Evolutionary conservation across 1,140 invertebrate species (phyloP).

Genomic region (Lepidurus packardi): DNA sequence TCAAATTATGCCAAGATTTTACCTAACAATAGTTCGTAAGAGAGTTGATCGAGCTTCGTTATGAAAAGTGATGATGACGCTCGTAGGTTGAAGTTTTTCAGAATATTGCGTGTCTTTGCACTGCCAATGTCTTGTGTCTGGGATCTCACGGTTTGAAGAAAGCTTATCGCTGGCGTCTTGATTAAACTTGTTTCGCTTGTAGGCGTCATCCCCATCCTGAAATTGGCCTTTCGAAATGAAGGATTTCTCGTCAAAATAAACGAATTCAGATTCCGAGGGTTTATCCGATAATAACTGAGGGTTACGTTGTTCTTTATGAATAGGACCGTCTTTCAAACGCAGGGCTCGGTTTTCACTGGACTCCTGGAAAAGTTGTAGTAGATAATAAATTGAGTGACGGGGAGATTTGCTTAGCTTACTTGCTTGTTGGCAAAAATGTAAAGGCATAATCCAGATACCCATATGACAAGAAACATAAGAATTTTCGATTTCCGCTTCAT

Average conservation of each 20-base stretch:
- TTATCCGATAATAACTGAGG: constrained; percentile 41
- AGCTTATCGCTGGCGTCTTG: constrained; percentile 88
- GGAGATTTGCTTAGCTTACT: neutral
- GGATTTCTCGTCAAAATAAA: constrained; percentile 75
- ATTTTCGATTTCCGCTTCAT: constrained; percentile 30
- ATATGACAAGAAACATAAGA: constrained; percentile 28
- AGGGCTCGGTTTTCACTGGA: constrained; percentile 60
- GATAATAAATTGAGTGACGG: neutral
- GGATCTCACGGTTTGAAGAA: constrained; percentile 79
- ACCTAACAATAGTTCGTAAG: constrained; percentile 72
- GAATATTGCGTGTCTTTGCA: constrained; percentile 67
- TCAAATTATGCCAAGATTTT: neutral
- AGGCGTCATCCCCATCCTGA: constrained; percentile 75
- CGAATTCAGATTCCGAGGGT: constrained; percentile 49
- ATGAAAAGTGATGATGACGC: constrained; percentile 92
- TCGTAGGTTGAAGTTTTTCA: constrained; percentile 72
- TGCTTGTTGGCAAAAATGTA: constrained; percentile 23
- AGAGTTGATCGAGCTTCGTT: constrained; percentile 90
- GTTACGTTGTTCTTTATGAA: constrained; percentile 50
- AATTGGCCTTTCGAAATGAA: constrained; percentile 78
- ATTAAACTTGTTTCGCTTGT: constrained; percentile 91
- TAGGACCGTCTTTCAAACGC: constrained; percentile 40
- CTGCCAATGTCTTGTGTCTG: constrained; percentile 63
- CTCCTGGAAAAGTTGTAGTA: constrained; percentile 46
- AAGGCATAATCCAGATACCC: constrained; percentile 20